Evolutionary conservation across 1,140 invertebrate species (phyloP).

Genomic region (Brachionus calyciflorus): DNA sequence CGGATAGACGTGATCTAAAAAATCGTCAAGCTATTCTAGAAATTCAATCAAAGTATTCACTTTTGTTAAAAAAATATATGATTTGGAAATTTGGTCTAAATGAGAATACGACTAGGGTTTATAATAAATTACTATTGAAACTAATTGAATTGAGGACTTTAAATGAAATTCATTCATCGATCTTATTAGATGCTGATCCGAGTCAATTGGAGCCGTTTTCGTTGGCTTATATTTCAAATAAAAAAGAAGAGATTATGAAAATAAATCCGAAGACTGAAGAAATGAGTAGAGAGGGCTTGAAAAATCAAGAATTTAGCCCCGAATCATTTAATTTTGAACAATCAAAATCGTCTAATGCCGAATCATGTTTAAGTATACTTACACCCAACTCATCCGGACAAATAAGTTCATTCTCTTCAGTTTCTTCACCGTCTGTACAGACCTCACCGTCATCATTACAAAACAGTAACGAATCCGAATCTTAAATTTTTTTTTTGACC

Average conservation of each 20-base stretch:
- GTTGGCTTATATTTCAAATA: neutral
- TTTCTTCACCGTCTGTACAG: neutral
- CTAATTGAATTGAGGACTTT: constrained; percentile 5
- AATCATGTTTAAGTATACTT: neutral
- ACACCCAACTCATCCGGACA: constrained; percentile 21
- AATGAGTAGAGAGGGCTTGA: neutral
- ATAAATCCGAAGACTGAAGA: neutral
- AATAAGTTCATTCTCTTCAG: neutral
- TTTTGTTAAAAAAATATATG: constrained; percentile 34
- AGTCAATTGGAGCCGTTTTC: constrained; percentile 12
- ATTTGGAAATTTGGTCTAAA: constrained; percentile 31
- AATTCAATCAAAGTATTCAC: constrained; percentile 9
- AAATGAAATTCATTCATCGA: constrained; percentile 4
- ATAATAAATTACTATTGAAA: constrained; percentile 18
- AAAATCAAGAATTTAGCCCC: neutral
- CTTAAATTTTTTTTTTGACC: neutral
- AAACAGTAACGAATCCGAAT: constrained; percentile 17
- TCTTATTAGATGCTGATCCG: constrained; percentile 36
- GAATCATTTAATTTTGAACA: neutral
- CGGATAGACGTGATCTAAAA: constrained; percentile 4
- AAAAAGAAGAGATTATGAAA: constrained; percentile 34
- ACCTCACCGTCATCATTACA: neutral
- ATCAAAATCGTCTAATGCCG: neutral
- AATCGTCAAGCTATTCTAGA: neutral
- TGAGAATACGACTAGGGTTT: constrained; percentile 1